Evolutionary conservation across 2,888 invertebrate genomes (phyloP), one percentile per base, ranked within the genome.

Genomic region (Ophioninae sp.): DNA sequence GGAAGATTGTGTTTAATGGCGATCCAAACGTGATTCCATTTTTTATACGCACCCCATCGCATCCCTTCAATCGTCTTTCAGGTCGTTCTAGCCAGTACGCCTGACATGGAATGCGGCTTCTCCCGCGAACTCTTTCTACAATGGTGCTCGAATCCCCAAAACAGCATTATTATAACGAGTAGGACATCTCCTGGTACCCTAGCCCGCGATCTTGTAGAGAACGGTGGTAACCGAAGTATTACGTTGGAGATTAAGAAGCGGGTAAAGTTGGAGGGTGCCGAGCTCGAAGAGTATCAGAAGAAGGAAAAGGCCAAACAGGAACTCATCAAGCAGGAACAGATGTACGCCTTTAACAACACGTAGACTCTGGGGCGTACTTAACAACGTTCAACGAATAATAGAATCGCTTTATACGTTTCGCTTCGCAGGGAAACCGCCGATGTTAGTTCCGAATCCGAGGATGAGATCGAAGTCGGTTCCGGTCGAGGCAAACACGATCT

Each of bases 41-140:
- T 30, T 3, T 30, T 30, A 30, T 30, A 2, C 30, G 30, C 30
- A 30, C 30, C 30, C 30, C 30, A 30, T 30, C 30, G 1, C 30
- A 30, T 39, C 20, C 23, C 51, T 73, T 56, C 58, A 64, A 7
- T 67, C 10, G 61, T 17, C 30, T 72, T 73, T 37, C 67, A 95
- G 94, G 98, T 99, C 3, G 99, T 99, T 13, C 93, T 99, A 79
- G 98, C 99, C 0, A 99, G 99, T 90, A 97, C 96, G 85, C 97
- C 98, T 0, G 99, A 99, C 92, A 95, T 99, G 94, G 99, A 99
- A 93, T 96, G 96, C 86, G 99, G 99, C 0, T 99, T 97, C 93
- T 96, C 99, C 0, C 94, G 99, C 77, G 99, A 99, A 90, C 94
- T 99, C 37, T 99, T 99, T 93, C 93, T 98, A 2, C 96, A 97